Evolutionary conservation across 2,888 invertebrate genomes (phyloP), one percentile per base, ranked within the genome.

Genomic region (Anodontia alba): DNA sequence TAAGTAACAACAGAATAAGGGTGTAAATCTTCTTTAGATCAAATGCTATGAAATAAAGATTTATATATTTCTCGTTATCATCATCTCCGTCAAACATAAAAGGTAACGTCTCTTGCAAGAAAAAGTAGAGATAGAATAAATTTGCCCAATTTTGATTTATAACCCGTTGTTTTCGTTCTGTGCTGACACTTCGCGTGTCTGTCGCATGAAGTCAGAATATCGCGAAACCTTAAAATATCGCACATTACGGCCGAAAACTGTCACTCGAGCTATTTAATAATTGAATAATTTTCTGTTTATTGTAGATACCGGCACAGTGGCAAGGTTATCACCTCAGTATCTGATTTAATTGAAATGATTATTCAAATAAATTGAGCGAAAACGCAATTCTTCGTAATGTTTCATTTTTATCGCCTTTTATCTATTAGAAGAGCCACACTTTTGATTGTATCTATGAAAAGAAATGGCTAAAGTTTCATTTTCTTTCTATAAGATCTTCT

Each of bases 351-450:
- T 57, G 57, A 26, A 57, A 57, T 57, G 23, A 57, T 57, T 57
- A 57, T 57, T 57, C 57, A 57, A 57, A 57, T 57, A 57, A 57
- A 57, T 57, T 57, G 29, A 57, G 57, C 57, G 57, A 57, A 57
- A 57, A 57, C 29, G n/a, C 2, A 29, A 29, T 26, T 23, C 5
- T 29, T 26, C 15, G 57, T 26, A 57, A 57, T 57, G 57, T 57
- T n/a, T 57, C 57, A 57, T 57, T 26, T 57, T 57, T 57, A 38
- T 38, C 38, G 12, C 12, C n/a, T 38, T 38, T 8, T 12, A 38
- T 38, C 38, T 38, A 5, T 38, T 5, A 5, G 38, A 38, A 38
- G 38, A 38, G 38, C 38, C 38, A 38, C 38, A 38, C 38, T 38
- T 12, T 12, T 12, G 38, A 5, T 38, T 12, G 38, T 12, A 12